These are phyloP conservation scores for Amblyteles armatorius DNA, from an alignment of 2,888 invertebrate species.

Conservation along the genomic window DNA sequence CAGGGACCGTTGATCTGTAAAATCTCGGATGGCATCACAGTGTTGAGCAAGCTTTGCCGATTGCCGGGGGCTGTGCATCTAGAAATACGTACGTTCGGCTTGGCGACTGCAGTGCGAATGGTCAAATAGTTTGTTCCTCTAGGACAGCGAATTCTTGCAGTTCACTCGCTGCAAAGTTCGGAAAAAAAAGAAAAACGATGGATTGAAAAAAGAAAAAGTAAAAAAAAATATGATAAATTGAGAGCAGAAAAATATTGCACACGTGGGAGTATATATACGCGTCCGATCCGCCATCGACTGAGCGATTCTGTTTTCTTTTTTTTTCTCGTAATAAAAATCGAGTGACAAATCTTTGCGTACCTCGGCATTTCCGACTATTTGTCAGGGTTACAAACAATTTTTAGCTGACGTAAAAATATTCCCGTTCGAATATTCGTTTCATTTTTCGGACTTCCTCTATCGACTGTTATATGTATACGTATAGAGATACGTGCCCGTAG, in stretches of 20 bases:
- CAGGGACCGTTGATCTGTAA: constrained; percentile 9
- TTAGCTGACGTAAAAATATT: constrained; percentile 49
- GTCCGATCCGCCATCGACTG: constrained; percentile 18
- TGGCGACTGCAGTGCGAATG: constrained; percentile 17
- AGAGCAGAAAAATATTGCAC: constrained; percentile 12
- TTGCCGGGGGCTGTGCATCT: neutral
- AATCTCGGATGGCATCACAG: constrained; percentile 1
- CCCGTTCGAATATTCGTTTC: constrained; percentile 36
- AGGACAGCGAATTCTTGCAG: constrained; percentile 21
- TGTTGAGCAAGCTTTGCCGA: neutral
- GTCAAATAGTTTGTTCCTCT: constrained; percentile 21
- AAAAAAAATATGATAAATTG: neutral
- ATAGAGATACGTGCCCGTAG: constrained; percentile 2
- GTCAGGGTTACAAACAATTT: constrained; percentile 57
- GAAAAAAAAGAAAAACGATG: neutral
- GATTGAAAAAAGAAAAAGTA: constrained; percentile 14
- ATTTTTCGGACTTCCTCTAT: constrained; percentile 14
- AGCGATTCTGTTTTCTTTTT: constrained; percentile 19
- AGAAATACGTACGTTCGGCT: constrained; percentile 11
- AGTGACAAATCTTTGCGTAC: constrained; percentile 13
- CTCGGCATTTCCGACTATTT: constrained; percentile 46
- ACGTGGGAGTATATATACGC: neutral
- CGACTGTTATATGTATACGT: constrained; percentile 6
- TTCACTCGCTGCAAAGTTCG: constrained; percentile 22
- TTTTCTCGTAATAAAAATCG: constrained; percentile 31